A percentile compares a stretch with the other conserved stretches of the same genome.
Evolutionary conservation across 2,797 vertebrate genomes (phyloP).

Genomic region (Cuniculus paca): DNA sequence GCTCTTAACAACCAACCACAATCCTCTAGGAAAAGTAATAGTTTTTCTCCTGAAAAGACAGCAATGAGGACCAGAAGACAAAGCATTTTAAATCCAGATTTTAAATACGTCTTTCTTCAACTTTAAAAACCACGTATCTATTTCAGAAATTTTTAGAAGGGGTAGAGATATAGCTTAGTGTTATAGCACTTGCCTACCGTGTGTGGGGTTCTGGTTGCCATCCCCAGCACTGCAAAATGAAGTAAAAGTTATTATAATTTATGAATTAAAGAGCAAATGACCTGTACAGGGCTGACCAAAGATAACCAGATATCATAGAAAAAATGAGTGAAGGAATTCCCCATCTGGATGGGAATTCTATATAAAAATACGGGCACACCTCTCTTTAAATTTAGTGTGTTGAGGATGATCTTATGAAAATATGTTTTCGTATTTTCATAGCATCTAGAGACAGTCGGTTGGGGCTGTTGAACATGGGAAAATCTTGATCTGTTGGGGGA

Average conservation of each 20-base stretch:
- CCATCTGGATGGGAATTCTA: not conserved
- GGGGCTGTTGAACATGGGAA: not conserved
- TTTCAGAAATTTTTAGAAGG: not conserved
- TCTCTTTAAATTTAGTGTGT: not conserved
- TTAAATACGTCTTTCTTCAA: constrained; percentile 4
- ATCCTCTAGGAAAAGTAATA: not conserved
- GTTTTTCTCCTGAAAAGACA: constrained; percentile 31
- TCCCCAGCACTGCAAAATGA: not conserved
- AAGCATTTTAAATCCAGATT: not conserved
- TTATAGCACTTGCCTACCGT: not conserved
- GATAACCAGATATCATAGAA: not conserved
- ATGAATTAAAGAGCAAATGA: constrained; percentile 10
- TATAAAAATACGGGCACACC: not conserved
- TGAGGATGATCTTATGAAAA: not conserved
- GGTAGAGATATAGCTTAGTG: not conserved
- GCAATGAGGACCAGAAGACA: not conserved
- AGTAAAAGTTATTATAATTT: not conserved
- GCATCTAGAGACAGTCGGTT: not conserved
- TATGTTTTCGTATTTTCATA: not conserved
- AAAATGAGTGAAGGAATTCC: not conserved
- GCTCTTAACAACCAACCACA: not conserved
- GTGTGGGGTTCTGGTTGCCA: not conserved
- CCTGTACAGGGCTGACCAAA: not conserved
- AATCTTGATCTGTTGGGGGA: not conserved
- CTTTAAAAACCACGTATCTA: constrained; percentile 26